These are phyloP conservation scores for Falco rusticolus DNA, from an alignment of 2,797 vertebrate species.

Conservation along the genomic window DNA sequence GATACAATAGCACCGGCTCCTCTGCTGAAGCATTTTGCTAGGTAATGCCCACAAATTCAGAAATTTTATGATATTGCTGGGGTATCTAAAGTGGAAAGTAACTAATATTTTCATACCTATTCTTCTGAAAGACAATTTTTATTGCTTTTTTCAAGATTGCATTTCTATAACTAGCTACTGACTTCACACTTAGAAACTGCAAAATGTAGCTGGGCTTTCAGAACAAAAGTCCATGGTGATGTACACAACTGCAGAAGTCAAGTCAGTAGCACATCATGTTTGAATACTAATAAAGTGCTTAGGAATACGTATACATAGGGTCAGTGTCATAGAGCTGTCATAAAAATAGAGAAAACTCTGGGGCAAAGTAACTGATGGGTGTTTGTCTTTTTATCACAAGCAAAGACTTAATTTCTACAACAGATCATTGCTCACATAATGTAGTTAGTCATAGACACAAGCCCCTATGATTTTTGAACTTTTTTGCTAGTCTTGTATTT, in stretches of 20 bases:
- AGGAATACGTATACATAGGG: not conserved
- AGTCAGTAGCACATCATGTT: not conserved
- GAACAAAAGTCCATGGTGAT: not conserved
- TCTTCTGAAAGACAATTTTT: not conserved
- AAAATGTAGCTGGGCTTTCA: not conserved
- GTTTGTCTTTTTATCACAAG: not conserved
- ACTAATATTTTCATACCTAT: not conserved
- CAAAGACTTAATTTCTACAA: not conserved
- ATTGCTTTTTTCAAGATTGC: not conserved
- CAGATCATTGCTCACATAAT: not conserved
- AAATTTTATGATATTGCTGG: not conserved
- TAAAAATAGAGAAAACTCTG: not conserved
- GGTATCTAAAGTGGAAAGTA: not conserved
- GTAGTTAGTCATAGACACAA: not conserved
- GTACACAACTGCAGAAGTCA: not conserved
- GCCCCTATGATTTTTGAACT: not conserved
- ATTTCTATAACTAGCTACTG: not conserved
- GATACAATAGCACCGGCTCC: not conserved
- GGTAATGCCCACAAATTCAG: not conserved
- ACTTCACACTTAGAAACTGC: not conserved
- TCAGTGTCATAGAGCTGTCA: not conserved
- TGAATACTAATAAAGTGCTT: not conserved
- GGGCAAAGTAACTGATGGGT: not conserved
- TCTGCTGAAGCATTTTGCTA: not conserved
- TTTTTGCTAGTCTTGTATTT: not conserved